These are phyloP conservation scores for Mustela lutreola DNA, from an alignment of 2,113 vertebrate species.

Conservation along the genomic window DNA sequence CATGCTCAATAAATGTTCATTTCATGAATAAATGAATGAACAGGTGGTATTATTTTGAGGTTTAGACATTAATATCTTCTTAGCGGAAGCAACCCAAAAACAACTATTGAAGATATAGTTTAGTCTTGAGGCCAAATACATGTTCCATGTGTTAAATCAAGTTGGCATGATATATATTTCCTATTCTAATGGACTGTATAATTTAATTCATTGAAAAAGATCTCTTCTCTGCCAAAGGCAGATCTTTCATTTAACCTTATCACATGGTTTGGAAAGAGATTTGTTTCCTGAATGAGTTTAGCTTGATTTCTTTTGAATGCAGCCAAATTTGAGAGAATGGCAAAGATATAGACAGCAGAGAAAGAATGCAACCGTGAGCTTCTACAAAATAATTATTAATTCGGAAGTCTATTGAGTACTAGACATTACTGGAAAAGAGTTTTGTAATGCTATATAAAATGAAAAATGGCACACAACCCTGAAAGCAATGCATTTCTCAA, in stretches of 20 bases:
- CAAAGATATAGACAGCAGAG: not conserved
- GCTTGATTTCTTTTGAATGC: conserved; percentile 36
- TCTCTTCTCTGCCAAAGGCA: conserved; percentile 46
- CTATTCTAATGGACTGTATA: conserved; percentile 62
- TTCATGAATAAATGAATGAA: conserved; percentile 37
- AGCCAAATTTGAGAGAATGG: conserved; percentile 41
- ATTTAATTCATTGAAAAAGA: conserved; percentile 71
- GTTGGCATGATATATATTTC: conserved; percentile 59
- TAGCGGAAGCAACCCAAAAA: conserved; percentile 44
- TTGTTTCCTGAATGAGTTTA: conserved; percentile 62
- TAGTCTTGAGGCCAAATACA: conserved; percentile 18
- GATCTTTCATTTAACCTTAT: conserved; percentile 69
- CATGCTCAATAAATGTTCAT: conserved; percentile 11
- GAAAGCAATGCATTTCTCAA: not conserved
- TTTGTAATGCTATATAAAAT: not conserved
- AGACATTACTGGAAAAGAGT: not conserved
- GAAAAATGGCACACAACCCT: not conserved
- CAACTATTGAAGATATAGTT: conserved; percentile 50
- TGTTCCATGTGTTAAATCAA: conserved; percentile 47
- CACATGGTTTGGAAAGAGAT: conserved; percentile 20
- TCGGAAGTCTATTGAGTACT: not conserved
- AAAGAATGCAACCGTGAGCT: not conserved
- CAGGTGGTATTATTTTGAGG: not conserved
- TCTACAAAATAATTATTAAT: not conserved
- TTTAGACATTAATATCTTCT: conserved; percentile 47